phyloP scores from a whole-genome alignment of 37 sponge, comb jelly and placozoan genomes.

The Eunapius fragilis region DNA sequence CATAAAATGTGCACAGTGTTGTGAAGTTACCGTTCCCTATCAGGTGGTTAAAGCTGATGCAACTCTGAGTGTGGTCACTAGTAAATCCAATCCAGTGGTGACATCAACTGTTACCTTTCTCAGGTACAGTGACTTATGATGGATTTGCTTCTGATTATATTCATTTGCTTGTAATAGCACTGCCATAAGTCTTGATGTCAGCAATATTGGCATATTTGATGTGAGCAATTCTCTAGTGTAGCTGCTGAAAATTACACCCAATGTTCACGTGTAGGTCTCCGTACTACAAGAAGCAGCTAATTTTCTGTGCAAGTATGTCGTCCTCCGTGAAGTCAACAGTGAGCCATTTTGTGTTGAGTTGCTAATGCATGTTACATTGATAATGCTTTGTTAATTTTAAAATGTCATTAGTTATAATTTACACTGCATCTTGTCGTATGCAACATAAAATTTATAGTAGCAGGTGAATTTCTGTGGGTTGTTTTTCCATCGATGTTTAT shows the following conservation, averaged over 20 bases:
- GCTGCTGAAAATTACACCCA: not conserved
- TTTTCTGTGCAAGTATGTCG: slow-evolving; percentile 18
- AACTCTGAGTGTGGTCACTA: slow-evolving; percentile 26
- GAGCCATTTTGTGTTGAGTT: not conserved
- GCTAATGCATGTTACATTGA: too few relatives aligned
- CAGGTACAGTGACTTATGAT: slow-evolving; percentile 21
- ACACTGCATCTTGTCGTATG: too few relatives aligned
- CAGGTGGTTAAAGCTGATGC: slow-evolving; percentile 65
- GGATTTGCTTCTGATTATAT: not conserved
- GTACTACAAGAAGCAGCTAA: slow-evolving; percentile 54
- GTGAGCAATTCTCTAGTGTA: slow-evolving; percentile 19
- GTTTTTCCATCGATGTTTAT: too few relatives aligned
- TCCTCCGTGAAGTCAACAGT: slow-evolving; percentile 66
- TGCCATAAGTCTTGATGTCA: slow-evolving; percentile 31
- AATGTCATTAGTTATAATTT: too few relatives aligned
- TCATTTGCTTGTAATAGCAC: slow-evolving; percentile 34
- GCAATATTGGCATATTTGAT: slow-evolving; percentile 65
- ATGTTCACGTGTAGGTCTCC: slow-evolving; percentile 19
- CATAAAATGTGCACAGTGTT: too few relatives aligned
- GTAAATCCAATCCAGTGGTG: slow-evolving; percentile 43
- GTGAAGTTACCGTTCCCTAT: too few relatives aligned
- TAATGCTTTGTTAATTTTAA: too few relatives aligned
- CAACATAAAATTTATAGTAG: too few relatives aligned
- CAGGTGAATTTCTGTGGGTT: too few relatives aligned
- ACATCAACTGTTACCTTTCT: slow-evolving; percentile 59